phyloP scores from a whole-genome alignment of 2,113 vertebrate genomes.

The Brachypodius melanocephalos region DNA sequence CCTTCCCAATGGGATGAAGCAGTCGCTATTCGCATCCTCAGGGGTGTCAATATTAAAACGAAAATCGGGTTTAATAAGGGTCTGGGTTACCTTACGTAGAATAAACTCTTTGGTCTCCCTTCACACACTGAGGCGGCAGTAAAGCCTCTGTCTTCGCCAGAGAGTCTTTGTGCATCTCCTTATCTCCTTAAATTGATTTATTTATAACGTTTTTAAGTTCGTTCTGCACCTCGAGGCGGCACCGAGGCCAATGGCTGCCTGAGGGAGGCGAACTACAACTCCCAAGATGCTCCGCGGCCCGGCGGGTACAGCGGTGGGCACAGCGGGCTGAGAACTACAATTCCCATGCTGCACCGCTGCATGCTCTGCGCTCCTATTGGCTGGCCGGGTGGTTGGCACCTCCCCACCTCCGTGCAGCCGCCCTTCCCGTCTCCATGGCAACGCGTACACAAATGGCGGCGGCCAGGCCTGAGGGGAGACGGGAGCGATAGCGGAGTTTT shows the following conservation, averaged over 20 bases:
- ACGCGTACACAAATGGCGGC: conserved; percentile 60
- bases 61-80: neutral
- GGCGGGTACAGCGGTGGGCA: fast-evolving
- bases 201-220: neutral
- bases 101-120: neutral
- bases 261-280: neutral
- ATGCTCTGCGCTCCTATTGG: neutral
- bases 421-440: neutral
- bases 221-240: fast-evolving
- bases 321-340: fast-evolving
- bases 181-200: neutral
- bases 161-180: neutral
- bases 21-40: neutral
- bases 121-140: neutral
- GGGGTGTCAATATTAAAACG: neutral
- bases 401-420: fast-evolving
- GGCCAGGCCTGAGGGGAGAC: fast-evolving
- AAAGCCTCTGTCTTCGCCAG: neutral
- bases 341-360: neutral
- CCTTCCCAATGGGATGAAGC: neutral
- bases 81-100: neutral
- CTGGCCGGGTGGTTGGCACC: fast-evolving
- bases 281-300: neutral
- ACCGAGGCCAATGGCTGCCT: neutral
- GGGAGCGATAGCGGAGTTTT: fast-evolving